phyloP scores from a whole-genome alignment of 1,140 invertebrate genomes.

The Thaumetopoea pityocampa region DNA sequence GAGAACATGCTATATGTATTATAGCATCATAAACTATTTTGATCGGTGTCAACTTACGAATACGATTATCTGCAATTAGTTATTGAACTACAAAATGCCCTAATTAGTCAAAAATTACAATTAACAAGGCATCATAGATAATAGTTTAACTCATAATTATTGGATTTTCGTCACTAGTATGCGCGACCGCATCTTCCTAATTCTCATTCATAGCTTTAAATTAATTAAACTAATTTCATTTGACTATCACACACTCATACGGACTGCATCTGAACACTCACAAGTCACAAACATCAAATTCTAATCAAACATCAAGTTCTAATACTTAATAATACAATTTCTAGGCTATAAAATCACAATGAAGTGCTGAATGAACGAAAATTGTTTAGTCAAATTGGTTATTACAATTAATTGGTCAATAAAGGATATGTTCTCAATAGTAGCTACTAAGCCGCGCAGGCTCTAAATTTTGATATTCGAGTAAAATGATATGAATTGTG shows the following conservation, averaged over 20 bases:
- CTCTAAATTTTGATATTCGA: constrained; percentile 60
- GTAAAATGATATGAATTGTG: constrained; percentile 51
- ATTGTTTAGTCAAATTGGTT: constrained; percentile 50
- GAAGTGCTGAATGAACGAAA: constrained; percentile 62
- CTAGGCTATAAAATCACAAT: constrained; percentile 68
- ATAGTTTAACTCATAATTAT: constrained; percentile 70
- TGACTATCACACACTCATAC: constrained; percentile 70
- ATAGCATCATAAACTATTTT: constrained; percentile 60
- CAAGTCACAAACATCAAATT: constrained; percentile 64
- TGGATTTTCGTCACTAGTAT: constrained; percentile 76
- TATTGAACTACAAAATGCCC: constrained; percentile 71
- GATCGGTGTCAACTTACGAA: constrained; percentile 58
- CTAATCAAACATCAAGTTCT: constrained; percentile 67
- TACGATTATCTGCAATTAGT: constrained; percentile 58
- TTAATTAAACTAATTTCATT: constrained; percentile 73
- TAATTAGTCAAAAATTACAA: constrained; percentile 68
- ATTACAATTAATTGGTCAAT: constrained; percentile 69
- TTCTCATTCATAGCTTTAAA: constrained; percentile 71
- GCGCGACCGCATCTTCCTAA: constrained; percentile 76
- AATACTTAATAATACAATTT: constrained; percentile 74
- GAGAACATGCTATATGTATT: constrained; percentile 18
- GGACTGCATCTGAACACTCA: constrained; percentile 61
- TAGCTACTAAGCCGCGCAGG: constrained; percentile 43
- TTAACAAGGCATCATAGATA: constrained; percentile 67
- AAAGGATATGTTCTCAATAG: constrained; percentile 65